phyloP scores from a whole-genome alignment of 1,140 invertebrate species.

The Drosophila parvula region DNA sequence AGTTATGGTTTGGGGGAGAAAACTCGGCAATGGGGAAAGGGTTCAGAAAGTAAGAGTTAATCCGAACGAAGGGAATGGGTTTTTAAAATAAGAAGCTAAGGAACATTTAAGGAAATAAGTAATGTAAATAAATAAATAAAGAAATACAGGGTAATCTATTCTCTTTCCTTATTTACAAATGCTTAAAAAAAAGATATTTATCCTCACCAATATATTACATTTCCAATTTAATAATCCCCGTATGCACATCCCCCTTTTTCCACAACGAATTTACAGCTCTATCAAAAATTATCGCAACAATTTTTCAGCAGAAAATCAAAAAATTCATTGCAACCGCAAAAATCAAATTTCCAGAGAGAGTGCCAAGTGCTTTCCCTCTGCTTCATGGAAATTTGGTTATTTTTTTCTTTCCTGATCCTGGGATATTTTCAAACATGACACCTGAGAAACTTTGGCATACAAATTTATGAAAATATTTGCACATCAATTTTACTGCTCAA shows the following conservation, averaged over 20 bases:
- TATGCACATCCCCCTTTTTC: neutral
- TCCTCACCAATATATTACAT: slow-evolving; percentile 8
- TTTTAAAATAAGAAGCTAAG: neutral
- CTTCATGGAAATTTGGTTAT: slow-evolving; percentile 29
- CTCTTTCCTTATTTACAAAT: neutral
- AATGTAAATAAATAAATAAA: neutral
- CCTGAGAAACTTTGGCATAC: slow-evolving; percentile 71
- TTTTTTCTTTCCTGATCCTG: slow-evolving; percentile 32
- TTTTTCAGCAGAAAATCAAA: slow-evolving; percentile 31
- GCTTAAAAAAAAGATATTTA: slow-evolving; percentile 1
- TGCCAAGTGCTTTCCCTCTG: neutral
- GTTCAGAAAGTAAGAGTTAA: slow-evolving; percentile 3
- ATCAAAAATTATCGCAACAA: slow-evolving; percentile 36
- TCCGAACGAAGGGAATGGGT: neutral
- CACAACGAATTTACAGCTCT: slow-evolving; percentile 22
- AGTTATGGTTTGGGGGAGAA: slow-evolving; percentile 43
- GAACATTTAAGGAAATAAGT: neutral
- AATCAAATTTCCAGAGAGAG: slow-evolving; percentile 48
- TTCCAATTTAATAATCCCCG: slow-evolving; percentile 16
- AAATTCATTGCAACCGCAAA: slow-evolving; percentile 48
- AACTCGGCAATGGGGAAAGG: neutral
- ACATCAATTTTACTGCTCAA: slow-evolving; percentile 66
- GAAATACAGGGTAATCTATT: too few species aligned
- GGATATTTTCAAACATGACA: slow-evolving; percentile 77
- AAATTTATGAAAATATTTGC: slow-evolving; percentile 82